phyloP scores from a whole-genome alignment of 2,797 vertebrate species.

The Lycodopsis pacificus region DNA sequence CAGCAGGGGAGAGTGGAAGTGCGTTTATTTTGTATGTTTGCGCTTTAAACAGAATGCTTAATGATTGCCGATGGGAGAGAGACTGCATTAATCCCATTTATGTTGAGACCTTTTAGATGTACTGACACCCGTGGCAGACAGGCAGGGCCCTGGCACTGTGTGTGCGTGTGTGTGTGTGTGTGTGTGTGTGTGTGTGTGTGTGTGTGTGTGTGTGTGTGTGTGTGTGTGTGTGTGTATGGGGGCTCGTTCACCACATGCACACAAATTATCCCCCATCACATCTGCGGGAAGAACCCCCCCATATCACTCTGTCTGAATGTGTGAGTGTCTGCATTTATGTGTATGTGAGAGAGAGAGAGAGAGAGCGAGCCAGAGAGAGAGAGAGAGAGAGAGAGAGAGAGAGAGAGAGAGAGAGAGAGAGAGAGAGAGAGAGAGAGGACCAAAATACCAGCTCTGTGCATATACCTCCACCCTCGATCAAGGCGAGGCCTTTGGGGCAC shows the following conservation, averaged over 20 bases:
- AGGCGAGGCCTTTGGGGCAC: conserved; percentile 78
- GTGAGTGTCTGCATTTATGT: conserved; percentile 31
- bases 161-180: conserved; percentile 29
- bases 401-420: conserved; percentile 4
- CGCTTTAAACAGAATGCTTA: conserved; percentile 88
- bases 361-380: not conserved
- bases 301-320: conserved; percentile 60
- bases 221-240: conserved; percentile 36
- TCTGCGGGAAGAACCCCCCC: conserved; percentile 69
- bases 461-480: conserved; percentile 75
- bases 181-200: conserved; percentile 44
- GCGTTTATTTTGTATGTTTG: conserved; percentile 86
- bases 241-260: conserved; percentile 60
- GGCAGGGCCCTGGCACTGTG: conserved; percentile 60
- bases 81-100: conserved; percentile 88
- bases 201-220: conserved; percentile 38
- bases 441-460: conserved; percentile 68
- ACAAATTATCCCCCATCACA: conserved; percentile 74
- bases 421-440: conserved; percentile 38
- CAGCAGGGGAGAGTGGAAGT: conserved; percentile 81
- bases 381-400: conserved; percentile 18
- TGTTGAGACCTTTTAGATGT: conserved; percentile 87
- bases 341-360: conserved; percentile 17
- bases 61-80: conserved; percentile 86
- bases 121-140: conserved; percentile 84